phyloP scores from a whole-genome alignment of 2,797 vertebrate species.

The Peromyscus attwateri region DNA sequence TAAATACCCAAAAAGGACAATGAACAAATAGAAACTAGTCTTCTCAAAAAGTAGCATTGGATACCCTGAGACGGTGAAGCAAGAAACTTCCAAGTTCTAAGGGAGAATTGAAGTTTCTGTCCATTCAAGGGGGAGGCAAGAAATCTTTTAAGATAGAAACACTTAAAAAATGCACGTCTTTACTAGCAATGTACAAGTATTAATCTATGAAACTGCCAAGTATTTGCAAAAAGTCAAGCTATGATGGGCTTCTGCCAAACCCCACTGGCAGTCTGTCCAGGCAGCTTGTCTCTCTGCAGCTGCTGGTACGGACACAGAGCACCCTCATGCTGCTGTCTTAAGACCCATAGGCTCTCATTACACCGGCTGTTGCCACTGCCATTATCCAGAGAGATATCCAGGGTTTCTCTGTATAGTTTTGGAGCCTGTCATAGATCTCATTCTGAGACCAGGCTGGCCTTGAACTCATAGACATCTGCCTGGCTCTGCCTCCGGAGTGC shows the following conservation, averaged over 20 bases:
- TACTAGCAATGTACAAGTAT: not conserved
- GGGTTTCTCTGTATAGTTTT: no score
- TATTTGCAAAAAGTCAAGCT: not conserved
- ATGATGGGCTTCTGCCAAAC: no score
- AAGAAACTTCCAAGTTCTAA: not conserved
- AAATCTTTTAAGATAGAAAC: not conserved
- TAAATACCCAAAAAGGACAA: not conserved
- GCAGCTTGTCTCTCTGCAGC: not conserved
- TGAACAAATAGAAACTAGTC: not conserved
- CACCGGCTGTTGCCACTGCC: accelerated
- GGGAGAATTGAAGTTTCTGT: not conserved
- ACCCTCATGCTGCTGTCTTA: not conserved
- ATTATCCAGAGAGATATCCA: not conserved
- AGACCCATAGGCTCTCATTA: not conserved
- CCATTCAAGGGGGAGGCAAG: not conserved
- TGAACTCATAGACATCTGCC: no score
- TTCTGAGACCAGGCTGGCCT: no score
- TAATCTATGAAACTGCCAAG: not conserved
- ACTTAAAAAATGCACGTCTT: not conserved
- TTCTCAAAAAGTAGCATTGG: not conserved
- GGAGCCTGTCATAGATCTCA: no score
- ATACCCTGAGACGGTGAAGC: not conserved
- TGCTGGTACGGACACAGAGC: not conserved
- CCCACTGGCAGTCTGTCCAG: accelerated
- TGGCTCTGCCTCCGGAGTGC: no score